phyloP scores from a whole-genome alignment of 2,888 invertebrate species.

The Candidula unifasciata region DNA sequence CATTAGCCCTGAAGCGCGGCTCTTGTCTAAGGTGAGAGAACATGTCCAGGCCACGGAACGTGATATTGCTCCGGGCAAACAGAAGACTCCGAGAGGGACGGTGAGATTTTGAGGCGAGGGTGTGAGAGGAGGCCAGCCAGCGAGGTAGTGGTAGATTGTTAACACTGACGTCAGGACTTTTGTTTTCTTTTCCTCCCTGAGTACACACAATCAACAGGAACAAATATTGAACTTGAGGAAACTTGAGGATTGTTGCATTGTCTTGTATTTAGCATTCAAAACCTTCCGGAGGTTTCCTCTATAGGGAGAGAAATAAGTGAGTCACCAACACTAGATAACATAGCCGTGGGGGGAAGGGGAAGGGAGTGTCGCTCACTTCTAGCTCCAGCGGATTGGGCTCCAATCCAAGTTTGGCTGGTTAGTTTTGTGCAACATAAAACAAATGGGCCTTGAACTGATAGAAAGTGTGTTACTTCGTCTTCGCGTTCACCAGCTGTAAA shows the following conservation, averaged over 20 bases:
- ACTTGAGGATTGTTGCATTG: slow-evolving; percentile 32
- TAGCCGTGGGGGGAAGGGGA: too few relatives aligned
- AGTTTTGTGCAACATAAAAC: too few relatives aligned
- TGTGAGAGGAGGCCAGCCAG: neutral
- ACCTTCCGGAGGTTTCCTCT: too few relatives aligned
- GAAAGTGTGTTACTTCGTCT: too few relatives aligned
- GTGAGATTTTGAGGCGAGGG: neutral
- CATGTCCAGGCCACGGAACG: neutral
- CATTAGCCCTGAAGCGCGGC: neutral
- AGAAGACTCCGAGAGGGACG: neutral
- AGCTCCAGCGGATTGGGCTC: too few relatives aligned
- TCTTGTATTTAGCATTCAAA: slow-evolving; percentile 2
- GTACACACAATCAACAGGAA: slow-evolving; percentile 6
- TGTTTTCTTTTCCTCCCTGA: too few relatives aligned
- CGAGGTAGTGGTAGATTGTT: neutral
- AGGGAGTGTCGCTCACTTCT: too few relatives aligned
- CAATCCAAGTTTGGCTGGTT: too few relatives aligned
- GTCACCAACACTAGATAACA: too few relatives aligned
- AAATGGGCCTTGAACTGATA: too few relatives aligned
- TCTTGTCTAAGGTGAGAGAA: slow-evolving; percentile 7
- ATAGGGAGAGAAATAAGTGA: too few relatives aligned
- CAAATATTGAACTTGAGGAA: slow-evolving; percentile 24
- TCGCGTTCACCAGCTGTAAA: too few relatives aligned
- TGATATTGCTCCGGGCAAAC: slow-evolving; percentile 7
- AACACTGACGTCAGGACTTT: neutral